Base-by-base conservation (phyloP, 2,113 vertebrate species). In the Phyllopteryx taeniolatus region DNA sequence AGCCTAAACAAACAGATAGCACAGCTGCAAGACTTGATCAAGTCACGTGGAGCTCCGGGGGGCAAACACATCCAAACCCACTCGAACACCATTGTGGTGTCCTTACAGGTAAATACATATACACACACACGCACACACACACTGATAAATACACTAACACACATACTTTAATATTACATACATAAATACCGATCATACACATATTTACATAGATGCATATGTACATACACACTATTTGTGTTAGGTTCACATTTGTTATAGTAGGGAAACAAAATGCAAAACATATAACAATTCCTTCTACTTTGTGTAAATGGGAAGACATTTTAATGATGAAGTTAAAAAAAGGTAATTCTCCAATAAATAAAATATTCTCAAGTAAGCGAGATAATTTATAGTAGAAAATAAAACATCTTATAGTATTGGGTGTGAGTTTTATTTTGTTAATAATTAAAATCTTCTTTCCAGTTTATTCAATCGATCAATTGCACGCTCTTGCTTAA, bases 1-100 rank as follows among this genome's bases (percentile, higher is more conserved):
- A 96, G 95, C 77, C 91, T 98, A 80, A 96, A 98, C 86, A 96
- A 97, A 87, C 96, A 97, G 83, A 98, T 98, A 5, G 95, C 95
- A 53, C 95, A 98, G 81, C 93, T 98, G 78, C 96, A 97, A 85
- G 94, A 96, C 62, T 88, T 97, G 47, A 94, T 96, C 74, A 89
- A 90, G 44, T 95, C 95, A 22, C 94, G 94, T 8, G 93, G 91
- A 39, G 90, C 91, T 79, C 94, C 94, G n/a, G 94, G 93, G 0
- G 94, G 96, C 42, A 91, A 94, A n/a, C 96, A 98, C 66, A 89
- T 96, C 75, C 95, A 97, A 68, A 95, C 93, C 15, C 96, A 98
- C 83, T 98, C 96, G 31, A 98, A 94, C 76, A 98, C 95, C n/a
- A 95, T 98, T 11, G 96, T 98, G 27, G 95, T 98, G 68, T 98